These are phyloP conservation scores for Aspidiotus rigidus DNA, from an alignment of 2,888 invertebrate genomes.

Conservation along the genomic window DNA sequence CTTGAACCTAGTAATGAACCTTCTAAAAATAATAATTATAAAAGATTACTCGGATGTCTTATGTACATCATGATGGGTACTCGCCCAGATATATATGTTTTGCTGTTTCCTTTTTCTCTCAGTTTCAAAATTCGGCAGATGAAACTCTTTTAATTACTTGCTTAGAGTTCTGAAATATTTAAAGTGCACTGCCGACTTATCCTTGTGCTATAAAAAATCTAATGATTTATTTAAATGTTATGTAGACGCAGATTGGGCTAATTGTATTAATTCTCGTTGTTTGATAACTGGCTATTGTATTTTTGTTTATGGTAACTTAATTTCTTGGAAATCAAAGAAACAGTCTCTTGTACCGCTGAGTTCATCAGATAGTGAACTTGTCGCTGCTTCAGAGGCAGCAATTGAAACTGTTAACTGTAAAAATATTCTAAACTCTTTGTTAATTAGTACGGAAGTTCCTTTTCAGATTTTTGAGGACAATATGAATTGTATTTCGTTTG, in stretches of 20 bases:
- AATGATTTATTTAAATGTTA: background rate
- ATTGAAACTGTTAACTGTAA: too few species aligned
- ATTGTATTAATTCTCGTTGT: background rate
- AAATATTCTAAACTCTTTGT: too few species aligned
- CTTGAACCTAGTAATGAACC: background rate
- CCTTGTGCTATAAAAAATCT: background rate
- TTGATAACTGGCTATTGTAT: background rate
- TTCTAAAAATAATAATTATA: background rate
- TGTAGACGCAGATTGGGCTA: background rate
- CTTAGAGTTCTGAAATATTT: background rate
- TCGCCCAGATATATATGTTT: background rate
- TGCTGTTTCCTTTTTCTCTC: background rate
- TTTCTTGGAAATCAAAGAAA: background rate
- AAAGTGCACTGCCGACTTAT: background rate
- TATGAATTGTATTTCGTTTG: constrained; percentile 7
- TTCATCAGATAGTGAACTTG: background rate
- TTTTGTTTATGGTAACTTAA: background rate
- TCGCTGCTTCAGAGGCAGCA: too few species aligned
- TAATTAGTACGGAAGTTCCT: background rate
- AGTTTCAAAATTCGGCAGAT: background rate
- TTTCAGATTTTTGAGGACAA: background rate
- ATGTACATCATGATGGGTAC: background rate
- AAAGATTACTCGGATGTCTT: background rate
- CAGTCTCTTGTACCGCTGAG: background rate
- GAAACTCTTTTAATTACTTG: background rate